A percentile compares a stretch with the other conserved stretches of the same genome.
Conservation (phyloP, 2,113 vertebrate genomes). For the Sphaerodactylus townsendi region DNA sequence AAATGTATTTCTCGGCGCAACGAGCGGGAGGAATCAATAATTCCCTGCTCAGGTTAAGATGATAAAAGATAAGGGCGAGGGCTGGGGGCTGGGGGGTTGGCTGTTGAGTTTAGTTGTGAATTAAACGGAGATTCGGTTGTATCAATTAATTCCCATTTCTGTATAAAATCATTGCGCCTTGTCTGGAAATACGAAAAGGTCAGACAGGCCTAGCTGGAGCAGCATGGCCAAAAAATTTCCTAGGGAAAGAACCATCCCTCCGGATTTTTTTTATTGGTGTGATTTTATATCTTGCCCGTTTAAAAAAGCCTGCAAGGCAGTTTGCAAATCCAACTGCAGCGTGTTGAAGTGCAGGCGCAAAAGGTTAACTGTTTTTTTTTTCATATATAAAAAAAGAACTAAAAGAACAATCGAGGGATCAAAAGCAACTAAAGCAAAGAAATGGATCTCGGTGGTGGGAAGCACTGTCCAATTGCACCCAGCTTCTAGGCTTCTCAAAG, state of each 20-base stretch:
- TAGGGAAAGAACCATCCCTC: not conserved
- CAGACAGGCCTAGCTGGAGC: not conserved
- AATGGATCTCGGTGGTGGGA: too few species aligned
- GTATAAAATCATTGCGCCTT: not conserved
- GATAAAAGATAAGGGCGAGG: conserved; percentile 26
- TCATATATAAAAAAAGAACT: too few species aligned
- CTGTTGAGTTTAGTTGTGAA: conserved; percentile 20
- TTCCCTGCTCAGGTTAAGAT: conserved; percentile 25
- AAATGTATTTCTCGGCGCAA: conserved; percentile 9
- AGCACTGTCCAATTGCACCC: too few species aligned
- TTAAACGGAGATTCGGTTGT: conserved; percentile 19
- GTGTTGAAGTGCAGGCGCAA: too few species aligned
- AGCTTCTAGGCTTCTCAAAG: too few species aligned
- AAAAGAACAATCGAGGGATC: too few species aligned
- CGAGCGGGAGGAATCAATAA: conserved; percentile 20
- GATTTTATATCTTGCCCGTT: too few species aligned
- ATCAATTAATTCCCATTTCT: conserved; percentile 28
- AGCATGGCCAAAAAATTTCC: not conserved
- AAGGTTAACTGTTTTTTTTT: too few species aligned
- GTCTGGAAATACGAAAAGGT: not conserved
- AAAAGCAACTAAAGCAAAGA: too few species aligned
- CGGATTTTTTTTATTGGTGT: not conserved
- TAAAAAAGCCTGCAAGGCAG: too few species aligned
- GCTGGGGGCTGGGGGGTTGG: not conserved
- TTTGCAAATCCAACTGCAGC: too few species aligned